Base-by-base conservation (phyloP, 2,888 invertebrate genomes). In the Drosophila hawaiiensis region DNA sequence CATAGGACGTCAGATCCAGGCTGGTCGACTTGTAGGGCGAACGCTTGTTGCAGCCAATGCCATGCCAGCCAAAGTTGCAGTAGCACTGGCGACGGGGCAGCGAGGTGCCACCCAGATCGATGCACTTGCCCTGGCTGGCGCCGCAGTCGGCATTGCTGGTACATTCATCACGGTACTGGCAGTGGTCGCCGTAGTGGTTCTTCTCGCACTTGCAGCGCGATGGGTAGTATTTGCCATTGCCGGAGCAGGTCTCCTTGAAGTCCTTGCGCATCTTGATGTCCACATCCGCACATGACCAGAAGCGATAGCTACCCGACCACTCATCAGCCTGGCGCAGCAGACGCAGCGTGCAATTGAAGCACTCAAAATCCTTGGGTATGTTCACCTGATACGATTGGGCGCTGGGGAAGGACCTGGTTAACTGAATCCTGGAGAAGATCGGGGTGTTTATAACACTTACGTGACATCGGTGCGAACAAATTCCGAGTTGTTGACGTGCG, bases 251-350 rank as follows among this genome's bases (percentile, higher is more conserved):
- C 93, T 98, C 98, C 78, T 96, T 95, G 93, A 96, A 98, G 50
- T 95, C 95, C 92, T 96, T 96, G 60, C 95, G 97, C 95, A 84
- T 92, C 76, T 95, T 94, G 72, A 99, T 97, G 91, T 98, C 97
- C 64, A 99, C 97, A 93, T 99, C 99, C 4, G 98, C 97, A 92
- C 99, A 99, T 0, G 98, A 98, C 98, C 98, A 98, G 94, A 99
- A 99, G 76, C 96, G 94, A 94, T 98, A 99, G 86, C 94, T 95
- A 65, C 95, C 94, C 0, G 96, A 95, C 98, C 98, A 99, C 94
- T 99, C 99, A 31, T 96, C 95, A 0, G 99, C 99, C 94, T 99
- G 97, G 0, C 99, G 94, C 63, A 98, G 95, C 80, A 99, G 94
- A 71, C 99, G 95, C 47, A 99, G 94, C 0, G 98, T 97, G 93